A percentile compares a stretch with the other conserved stretches of the same genome.
phyloP scores from a whole-genome alignment of 2,888 invertebrate species.

The Crepidodera aurea region DNA sequence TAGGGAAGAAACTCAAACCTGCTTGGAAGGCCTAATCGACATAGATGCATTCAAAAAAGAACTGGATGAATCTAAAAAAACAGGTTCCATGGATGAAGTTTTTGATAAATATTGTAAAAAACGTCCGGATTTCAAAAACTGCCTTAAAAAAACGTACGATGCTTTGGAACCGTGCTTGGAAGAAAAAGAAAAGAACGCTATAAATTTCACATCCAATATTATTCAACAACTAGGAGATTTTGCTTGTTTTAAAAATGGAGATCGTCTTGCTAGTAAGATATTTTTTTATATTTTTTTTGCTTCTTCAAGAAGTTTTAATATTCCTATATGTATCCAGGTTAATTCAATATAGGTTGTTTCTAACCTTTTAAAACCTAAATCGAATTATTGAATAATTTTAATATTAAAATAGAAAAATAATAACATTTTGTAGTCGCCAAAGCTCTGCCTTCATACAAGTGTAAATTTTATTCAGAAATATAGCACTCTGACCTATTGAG shows the following conservation, averaged over 20 bases:
- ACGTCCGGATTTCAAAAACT: slow-evolving; percentile 59
- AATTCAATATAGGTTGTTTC: too few species aligned
- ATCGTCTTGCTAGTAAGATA: slow-evolving; percentile 66
- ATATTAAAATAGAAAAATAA: too few species aligned
- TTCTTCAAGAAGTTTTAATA: too few species aligned
- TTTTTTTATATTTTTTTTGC: slow-evolving; percentile 2
- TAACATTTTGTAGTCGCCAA: too few species aligned
- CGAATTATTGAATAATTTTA: too few species aligned
- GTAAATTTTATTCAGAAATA: too few species aligned
- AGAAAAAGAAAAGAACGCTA: slow-evolving; percentile 59
- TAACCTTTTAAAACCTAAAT: too few species aligned
- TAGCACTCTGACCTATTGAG: too few species aligned
- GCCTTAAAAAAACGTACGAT: slow-evolving; percentile 60
- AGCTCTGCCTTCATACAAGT: too few species aligned
- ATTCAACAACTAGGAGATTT: slow-evolving; percentile 63
- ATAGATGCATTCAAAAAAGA: slow-evolving; percentile 65
- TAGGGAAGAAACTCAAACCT: slow-evolving; percentile 62
- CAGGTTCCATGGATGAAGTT: slow-evolving; percentile 65
- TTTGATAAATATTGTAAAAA: slow-evolving; percentile 66
- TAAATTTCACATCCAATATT: slow-evolving; percentile 61
- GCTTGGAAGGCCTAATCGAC: slow-evolving; percentile 69
- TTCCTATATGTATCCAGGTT: too few species aligned
- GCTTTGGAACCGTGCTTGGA: slow-evolving; percentile 63
- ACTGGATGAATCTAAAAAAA: slow-evolving; percentile 64
- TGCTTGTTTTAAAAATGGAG: slow-evolving; percentile 66